Conservation (phyloP, 35 echinoderm and acorn worm species). For the Ptychodera flava region DNA sequence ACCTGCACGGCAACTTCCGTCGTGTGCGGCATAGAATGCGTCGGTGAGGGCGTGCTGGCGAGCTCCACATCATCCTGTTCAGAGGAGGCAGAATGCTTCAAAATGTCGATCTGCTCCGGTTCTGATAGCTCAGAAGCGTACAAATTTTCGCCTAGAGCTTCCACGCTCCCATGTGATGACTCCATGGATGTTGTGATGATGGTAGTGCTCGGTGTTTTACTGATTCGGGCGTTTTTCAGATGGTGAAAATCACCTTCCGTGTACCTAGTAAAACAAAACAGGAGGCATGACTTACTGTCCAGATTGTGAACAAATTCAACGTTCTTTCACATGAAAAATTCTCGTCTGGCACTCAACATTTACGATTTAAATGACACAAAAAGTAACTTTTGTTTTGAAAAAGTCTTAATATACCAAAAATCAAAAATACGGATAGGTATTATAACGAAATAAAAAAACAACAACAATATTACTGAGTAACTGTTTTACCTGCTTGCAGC, state of each 20-base stretch:
- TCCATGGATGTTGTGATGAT: neutral
- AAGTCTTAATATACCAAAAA: too few relatives aligned
- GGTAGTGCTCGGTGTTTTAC: neutral
- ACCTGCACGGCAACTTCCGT: neutral
- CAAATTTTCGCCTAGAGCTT: neutral
- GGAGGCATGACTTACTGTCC: too few relatives aligned
- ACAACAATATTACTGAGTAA: too few relatives aligned
- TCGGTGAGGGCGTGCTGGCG: neutral
- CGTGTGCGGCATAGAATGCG: neutral
- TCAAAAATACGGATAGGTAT: too few relatives aligned
- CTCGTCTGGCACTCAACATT: too few relatives aligned
- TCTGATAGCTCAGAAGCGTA: neutral
- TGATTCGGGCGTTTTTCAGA: neutral
- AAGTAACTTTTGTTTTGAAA: too few relatives aligned
- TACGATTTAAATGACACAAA: too few relatives aligned
- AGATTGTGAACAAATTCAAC: too few relatives aligned
- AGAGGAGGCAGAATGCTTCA: neutral
- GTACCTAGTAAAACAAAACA: neutral
- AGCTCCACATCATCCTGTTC: neutral
- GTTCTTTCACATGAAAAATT: too few relatives aligned
- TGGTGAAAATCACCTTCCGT: neutral
- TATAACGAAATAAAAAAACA: too few relatives aligned
- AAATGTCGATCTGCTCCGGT: neutral
- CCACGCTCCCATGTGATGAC: neutral
- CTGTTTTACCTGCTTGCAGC: neutral